These are phyloP conservation scores for Cariama cristata DNA, from an alignment of 2,113 vertebrate genomes.

Conservation along the genomic window DNA sequence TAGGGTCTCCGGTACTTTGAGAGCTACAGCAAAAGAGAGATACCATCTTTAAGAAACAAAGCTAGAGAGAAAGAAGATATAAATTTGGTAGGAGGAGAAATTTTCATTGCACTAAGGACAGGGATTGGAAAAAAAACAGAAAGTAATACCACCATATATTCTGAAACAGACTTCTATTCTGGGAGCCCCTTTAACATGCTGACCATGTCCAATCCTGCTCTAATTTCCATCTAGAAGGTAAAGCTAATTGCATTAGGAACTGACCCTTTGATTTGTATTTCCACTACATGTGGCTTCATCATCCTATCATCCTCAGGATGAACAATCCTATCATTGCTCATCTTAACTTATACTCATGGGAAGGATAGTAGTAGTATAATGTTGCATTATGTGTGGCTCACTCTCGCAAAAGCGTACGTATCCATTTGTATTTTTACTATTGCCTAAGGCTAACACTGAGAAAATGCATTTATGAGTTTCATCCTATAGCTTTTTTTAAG, in stretches of 20 bases:
- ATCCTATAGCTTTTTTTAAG: not conserved
- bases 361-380: not conserved
- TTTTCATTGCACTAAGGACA: not conserved
- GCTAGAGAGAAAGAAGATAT: rapidly evolving
- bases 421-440: not conserved
- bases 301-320: not conserved
- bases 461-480: not conserved
- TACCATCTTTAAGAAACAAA: not conserved
- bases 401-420: not conserved
- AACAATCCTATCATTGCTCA: not conserved
- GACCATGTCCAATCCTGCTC: not conserved
- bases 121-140: not conserved
- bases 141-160: not conserved
- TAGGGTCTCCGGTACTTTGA: not conserved
- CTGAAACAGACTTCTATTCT: not conserved
- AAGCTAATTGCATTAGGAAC: not conserved
- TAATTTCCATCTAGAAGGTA: not conserved
- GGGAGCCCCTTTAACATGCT: not conserved
- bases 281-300: not conserved
- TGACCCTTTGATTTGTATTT: not conserved
- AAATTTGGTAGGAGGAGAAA: not conserved
- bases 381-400: not conserved
- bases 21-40: not conserved
- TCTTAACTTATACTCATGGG: not conserved
- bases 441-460: not conserved